Percentiles rank a stretch among this genome's conserved stretches.
phyloP scores from a whole-genome alignment of 2,888 invertebrate species.

The Cyaniris semiargus region DNA sequence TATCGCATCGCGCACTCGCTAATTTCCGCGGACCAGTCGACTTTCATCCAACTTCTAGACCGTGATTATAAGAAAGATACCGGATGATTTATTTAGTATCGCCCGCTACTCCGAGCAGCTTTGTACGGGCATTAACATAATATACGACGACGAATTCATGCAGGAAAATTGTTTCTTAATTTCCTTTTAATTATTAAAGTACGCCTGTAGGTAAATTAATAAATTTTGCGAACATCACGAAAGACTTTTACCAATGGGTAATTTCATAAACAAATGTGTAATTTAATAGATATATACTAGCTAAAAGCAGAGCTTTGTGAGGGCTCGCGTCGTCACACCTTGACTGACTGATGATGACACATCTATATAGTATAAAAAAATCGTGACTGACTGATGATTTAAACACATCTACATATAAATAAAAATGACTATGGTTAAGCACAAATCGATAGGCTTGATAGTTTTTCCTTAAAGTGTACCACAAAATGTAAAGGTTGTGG shows the following conservation, averaged over 20 bases:
- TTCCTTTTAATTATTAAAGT: not conserved
- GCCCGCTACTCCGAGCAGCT: constrained; percentile 39
- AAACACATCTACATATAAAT: no score
- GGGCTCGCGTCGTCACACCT: no score
- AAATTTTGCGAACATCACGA: not conserved
- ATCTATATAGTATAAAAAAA: no score
- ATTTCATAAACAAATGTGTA: no score
- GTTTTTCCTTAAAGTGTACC: no score
- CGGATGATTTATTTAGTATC: constrained; percentile 67
- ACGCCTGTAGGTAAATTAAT: not conserved
- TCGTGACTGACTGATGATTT: no score
- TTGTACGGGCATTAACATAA: constrained; percentile 15
- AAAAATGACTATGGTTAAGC: no score
- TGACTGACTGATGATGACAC: no score
- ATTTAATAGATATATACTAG: no score
- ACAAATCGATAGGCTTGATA: no score
- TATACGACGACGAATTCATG: not conserved
- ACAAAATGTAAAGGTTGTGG: no score
- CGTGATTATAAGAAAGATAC: constrained; percentile 63
- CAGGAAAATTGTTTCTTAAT: not conserved
- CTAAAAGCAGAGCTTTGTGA: no score
- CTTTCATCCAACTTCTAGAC: constrained; percentile 66
- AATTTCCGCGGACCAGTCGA: constrained; percentile 71
- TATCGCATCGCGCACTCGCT: constrained; percentile 74
- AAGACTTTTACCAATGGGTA: not conserved